These are phyloP conservation scores for Anarhynchus alexandrinus DNA, from an alignment of 2,113 vertebrate species.

Conservation along the genomic window DNA sequence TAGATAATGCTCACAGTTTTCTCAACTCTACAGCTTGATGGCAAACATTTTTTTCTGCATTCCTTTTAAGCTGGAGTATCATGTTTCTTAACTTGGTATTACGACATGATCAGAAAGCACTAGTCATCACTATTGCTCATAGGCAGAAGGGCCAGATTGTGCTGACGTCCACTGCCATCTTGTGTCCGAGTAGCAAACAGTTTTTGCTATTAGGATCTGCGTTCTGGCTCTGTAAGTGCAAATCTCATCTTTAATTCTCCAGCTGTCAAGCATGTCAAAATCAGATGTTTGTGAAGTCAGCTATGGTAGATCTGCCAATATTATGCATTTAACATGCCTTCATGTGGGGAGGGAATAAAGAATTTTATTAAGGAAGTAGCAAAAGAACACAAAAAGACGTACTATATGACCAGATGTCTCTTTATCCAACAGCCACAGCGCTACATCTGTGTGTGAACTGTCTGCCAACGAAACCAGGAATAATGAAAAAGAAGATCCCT, in stretches of 20 bases:
- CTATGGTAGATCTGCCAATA: neutral
- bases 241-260: neutral
- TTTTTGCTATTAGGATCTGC: neutral
- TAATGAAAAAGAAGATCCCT: neutral
- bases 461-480: conserved; percentile 12
- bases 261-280: neutral
- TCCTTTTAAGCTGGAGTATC: neutral
- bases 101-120: neutral
- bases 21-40: neutral
- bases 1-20: neutral
- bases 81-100: neutral
- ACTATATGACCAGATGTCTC: neutral
- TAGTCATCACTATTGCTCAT: neutral
- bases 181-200: neutral
- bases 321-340: neutral
- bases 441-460: conserved; percentile 63
- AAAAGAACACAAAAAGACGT: neutral
- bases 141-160: neutral
- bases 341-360: neutral
- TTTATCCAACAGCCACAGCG: conserved; percentile 62
- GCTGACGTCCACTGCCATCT: neutral
- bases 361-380: neutral
- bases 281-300: neutral
- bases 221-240: neutral
- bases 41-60: neutral